Evolutionary conservation across 2,888 invertebrate species (phyloP), one percentile per base, ranked within the genome.

Genomic region (Cetonia aurata): DNA sequence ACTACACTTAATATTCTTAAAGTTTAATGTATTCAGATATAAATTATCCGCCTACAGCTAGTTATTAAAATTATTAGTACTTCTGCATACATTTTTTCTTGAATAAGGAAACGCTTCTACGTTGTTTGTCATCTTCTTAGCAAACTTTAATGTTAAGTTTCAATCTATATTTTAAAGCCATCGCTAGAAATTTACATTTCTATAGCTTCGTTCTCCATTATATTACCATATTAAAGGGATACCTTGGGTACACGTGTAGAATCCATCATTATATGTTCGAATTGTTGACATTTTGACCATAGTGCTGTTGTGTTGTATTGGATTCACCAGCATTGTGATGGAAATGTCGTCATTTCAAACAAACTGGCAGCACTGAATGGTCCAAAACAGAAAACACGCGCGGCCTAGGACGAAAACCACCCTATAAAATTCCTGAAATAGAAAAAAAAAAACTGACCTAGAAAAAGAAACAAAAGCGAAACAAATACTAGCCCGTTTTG

Each of bases 231-330:
- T 25, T 25, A 25, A 25, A 25, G 25, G 25, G 25, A 25, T 25
- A 25, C 25, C 25, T 25, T 25, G 4, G 25, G 25, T 4, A 25
- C 25, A 25, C 25, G 25, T 25, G 25, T 4, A 25, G 25, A 25
- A 25, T 25, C 25, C 25, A 25, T 25, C 15, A 71, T 19, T 52
- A 71, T 76, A 60, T 84, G 84, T 84, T 80, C 78, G 83, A 84
- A 84, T 81, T 82, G 85, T 79, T 85, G 84, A 84, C 85, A 85
- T 85, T 85, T 85, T 84, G 83, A 84, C 80, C 84, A 85, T 85
- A 84, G 85, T 84, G 84, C 84, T 83, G 83, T 83, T 84, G 83
- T 83, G 55, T 81, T 80, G 77, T 76, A 75, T 79, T 80, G 72
- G 78, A 79, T 77, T 80, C 82, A 83, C 82, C 82, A 82, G 83